Conservation (phyloP, 2,113 vertebrate genomes). For the Corythornis cristatus region DNA sequence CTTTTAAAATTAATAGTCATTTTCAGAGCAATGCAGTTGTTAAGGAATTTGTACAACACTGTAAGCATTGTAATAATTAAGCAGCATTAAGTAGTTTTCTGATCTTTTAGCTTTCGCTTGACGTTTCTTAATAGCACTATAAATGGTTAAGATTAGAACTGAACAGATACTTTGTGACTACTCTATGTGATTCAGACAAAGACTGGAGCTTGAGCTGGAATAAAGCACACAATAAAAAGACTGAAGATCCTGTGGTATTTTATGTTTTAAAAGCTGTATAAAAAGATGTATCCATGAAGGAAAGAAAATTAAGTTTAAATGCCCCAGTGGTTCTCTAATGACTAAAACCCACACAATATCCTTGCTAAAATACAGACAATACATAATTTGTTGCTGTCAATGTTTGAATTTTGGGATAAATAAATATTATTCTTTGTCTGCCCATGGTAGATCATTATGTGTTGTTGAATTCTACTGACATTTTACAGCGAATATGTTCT, state of each 20-base stretch:
- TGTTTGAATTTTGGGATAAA: neutral
- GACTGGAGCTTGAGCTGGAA: neutral
- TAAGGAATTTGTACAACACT: neutral
- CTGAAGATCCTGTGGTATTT: neutral
- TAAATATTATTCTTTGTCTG: neutral
- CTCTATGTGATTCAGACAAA: neutral
- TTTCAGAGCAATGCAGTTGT: neutral
- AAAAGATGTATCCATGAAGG: neutral
- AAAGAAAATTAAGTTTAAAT: neutral
- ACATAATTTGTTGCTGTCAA: neutral
- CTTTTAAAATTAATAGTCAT: neutral
- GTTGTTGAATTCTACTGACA: neutral
- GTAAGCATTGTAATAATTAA: neutral
- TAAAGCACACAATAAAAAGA: neutral
- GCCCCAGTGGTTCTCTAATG: neutral
- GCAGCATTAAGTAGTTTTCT: neutral
- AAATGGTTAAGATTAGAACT: neutral
- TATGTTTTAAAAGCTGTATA: neutral
- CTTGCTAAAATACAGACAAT: neutral
- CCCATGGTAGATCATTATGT: neutral
- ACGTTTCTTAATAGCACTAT: neutral
- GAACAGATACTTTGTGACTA: neutral
- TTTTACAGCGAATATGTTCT: neutral
- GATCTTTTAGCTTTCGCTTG: neutral
- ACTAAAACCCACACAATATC: neutral